Evolutionary conservation across 2,888 invertebrate genomes (phyloP).

Genomic region (Falcaria lacertinaria): DNA sequence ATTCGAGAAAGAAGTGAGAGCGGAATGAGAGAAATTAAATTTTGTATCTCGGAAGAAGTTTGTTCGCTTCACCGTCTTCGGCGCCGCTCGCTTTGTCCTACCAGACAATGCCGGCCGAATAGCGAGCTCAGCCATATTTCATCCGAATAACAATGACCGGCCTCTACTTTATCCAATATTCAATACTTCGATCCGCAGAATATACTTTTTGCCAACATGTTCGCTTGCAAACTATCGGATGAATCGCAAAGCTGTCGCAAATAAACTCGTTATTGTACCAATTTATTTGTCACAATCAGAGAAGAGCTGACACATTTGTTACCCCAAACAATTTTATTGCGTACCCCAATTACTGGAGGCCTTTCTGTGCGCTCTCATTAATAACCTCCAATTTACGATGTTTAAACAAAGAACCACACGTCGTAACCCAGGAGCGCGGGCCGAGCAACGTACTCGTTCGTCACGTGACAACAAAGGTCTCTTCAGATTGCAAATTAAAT

Average conservation of each 20-base stretch:
- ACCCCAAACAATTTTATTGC: constrained; percentile 37
- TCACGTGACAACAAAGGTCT: constrained; percentile 55
- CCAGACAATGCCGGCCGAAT: constrained; percentile 55
- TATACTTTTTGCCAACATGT: constrained; percentile 19
- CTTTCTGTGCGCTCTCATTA: constrained; percentile 47
- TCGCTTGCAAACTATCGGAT: constrained; percentile 1
- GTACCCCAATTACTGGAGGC: constrained; percentile 43
- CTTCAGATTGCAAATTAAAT: constrained; percentile 66
- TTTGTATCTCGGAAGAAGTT: constrained; percentile 58
- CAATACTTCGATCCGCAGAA: constrained; percentile 45
- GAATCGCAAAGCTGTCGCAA: not conserved
- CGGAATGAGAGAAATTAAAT: constrained; percentile 67
- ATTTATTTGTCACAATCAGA: constrained; percentile 29
- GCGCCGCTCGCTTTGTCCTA: constrained; percentile 48
- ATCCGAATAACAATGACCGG: constrained; percentile 59
- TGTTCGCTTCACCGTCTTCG: constrained; percentile 31
- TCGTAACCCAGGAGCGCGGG: constrained; percentile 33
- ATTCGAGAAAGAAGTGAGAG: constrained; percentile 48
- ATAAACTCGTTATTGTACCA: constrained; percentile 1
- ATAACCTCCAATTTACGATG: constrained; percentile 54
- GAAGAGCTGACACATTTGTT: constrained; percentile 25
- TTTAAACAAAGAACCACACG: constrained; percentile 47
- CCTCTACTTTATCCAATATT: constrained; percentile 57
- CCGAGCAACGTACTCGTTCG: constrained; percentile 52
- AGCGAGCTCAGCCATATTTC: constrained; percentile 64